Conservation (phyloP, 2,888 invertebrate genomes). For the Plebejus anna region DNA sequence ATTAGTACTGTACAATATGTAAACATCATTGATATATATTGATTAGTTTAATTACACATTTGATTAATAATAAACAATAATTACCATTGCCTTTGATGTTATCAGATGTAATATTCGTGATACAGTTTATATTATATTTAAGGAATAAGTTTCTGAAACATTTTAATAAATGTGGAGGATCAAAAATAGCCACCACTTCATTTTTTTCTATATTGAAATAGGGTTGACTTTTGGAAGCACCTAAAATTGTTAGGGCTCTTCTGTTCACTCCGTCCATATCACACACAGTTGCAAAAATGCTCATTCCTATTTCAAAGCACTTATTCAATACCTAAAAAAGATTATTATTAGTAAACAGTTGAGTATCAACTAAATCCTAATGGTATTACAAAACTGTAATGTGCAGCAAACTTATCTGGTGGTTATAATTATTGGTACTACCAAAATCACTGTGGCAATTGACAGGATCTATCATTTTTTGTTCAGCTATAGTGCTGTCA, state of each 20-base stretch:
- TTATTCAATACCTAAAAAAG: constrained; percentile 5
- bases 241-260: neutral
- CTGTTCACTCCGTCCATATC: constrained; percentile 14
- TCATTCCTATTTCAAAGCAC: neutral
- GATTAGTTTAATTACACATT: neutral
- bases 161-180: constrained; percentile 17
- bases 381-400: neutral
- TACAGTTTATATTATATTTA: constrained; percentile 14
- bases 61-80: neutral
- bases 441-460: too few relatives aligned
- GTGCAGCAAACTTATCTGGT: neutral
- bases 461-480: too few relatives aligned
- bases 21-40: neutral
- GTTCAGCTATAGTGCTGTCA: neutral
- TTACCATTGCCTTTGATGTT: neutral
- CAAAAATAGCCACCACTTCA: constrained; percentile 6
- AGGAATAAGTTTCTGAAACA: neutral
- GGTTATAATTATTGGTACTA: too few relatives aligned
- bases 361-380: neutral
- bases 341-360: neutral
- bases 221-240: constrained; percentile 5
- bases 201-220: neutral
- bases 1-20: neutral
- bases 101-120: neutral
- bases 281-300: constrained; percentile 8